A percentile compares a stretch with the other conserved stretches of the same genome.
Conservation (phyloP, 64 coral and sea anemone species). For the Anthopleura sola region DNA sequence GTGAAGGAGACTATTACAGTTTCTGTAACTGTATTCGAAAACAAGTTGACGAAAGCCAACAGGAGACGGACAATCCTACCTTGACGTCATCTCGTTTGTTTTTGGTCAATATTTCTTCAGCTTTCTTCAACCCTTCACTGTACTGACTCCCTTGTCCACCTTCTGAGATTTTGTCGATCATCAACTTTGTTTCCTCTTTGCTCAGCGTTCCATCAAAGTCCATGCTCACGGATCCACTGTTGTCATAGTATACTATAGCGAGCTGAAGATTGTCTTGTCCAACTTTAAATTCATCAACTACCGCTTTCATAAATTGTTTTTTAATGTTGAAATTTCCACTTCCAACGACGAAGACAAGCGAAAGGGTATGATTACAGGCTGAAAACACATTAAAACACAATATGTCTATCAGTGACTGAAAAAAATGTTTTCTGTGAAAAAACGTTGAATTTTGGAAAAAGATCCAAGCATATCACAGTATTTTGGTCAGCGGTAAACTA, state of each 20-base stretch:
- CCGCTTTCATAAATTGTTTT: conserved; percentile 57
- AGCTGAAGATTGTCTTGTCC: conserved; percentile 14
- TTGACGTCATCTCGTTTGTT: conserved; percentile 33
- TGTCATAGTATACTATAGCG: conserved; percentile 2
- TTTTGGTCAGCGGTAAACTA: too few relatives aligned
- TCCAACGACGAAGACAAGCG: conserved; percentile 59
- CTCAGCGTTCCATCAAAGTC: not conserved
- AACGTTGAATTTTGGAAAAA: too few relatives aligned
- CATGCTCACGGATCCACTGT: not conserved
- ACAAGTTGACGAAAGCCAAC: not conserved
- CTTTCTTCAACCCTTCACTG: conserved; percentile 14
- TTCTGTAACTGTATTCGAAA: too few relatives aligned
- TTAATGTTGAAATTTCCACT: conserved; percentile 44
- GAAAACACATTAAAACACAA: not conserved
- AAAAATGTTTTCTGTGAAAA: too few relatives aligned
- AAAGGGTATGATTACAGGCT: conserved; percentile 59
- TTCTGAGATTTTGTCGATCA: not conserved
- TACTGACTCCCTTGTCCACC: not conserved
- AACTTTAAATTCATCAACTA: conserved; percentile 53
- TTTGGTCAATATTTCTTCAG: conserved; percentile 10
- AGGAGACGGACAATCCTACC: not conserved
- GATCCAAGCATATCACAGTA: too few relatives aligned
- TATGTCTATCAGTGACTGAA: too few relatives aligned
- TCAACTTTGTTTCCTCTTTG: not conserved
- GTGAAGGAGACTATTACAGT: too few relatives aligned